Evolutionary conservation across 2,797 vertebrate genomes (phyloP).

Genomic region (Sebastes cheni): DNA sequence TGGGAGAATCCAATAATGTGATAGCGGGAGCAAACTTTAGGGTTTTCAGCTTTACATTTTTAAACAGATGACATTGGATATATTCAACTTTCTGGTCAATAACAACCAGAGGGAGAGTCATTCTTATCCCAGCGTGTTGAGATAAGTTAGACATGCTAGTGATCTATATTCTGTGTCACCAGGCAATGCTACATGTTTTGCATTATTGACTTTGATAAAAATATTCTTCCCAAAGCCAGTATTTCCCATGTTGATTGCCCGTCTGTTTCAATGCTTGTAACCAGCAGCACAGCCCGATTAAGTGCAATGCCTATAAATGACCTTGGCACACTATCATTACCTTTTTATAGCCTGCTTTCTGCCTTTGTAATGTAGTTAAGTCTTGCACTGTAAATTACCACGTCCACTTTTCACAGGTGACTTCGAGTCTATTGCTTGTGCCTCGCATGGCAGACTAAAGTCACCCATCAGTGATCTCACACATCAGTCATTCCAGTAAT

Average conservation of each 20-base stretch:
- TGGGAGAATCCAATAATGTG: constrained; percentile 33
- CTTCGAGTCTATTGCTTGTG: constrained; percentile 24
- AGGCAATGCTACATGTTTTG: constrained; percentile 41
- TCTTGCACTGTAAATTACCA: constrained; percentile 36
- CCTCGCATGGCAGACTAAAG: constrained; percentile 13
- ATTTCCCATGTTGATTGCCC: constrained; percentile 47
- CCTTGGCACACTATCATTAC: constrained; percentile 58
- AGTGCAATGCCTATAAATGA: constrained; percentile 62
- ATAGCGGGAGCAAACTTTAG: constrained; percentile 16
- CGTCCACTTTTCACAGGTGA: constrained; percentile 43
- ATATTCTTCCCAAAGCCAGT: constrained; percentile 22
- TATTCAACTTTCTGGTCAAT: constrained; percentile 20
- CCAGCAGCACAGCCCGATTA: constrained; percentile 44
- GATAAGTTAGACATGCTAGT: constrained; percentile 29
- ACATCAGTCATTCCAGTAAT: constrained; percentile 19
- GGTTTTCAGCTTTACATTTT: constrained; percentile 18
- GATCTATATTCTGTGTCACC: constrained; percentile 43
- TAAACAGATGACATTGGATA: constrained; percentile 11
- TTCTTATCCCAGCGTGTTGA: constrained; percentile 8
- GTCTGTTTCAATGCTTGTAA: constrained; percentile 41
- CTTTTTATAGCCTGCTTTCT: constrained; percentile 51
- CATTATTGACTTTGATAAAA: constrained; percentile 67
- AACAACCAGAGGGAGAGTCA: constrained; percentile 8
- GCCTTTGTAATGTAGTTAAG: constrained; percentile 47
- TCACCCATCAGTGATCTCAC: constrained; percentile 25